Base-by-base conservation (phyloP, 2,888 invertebrate species). In the Sturmia bella region DNA sequence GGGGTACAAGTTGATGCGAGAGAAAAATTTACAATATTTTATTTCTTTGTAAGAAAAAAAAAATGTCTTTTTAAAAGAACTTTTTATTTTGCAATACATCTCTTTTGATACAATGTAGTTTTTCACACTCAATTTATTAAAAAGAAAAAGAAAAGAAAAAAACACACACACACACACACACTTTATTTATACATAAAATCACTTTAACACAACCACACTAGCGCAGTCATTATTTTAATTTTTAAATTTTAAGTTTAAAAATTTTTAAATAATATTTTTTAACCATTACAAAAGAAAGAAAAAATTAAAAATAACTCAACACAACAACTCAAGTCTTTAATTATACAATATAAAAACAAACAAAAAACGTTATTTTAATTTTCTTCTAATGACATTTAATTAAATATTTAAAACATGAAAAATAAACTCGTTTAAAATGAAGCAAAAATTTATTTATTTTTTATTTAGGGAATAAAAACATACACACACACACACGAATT, bases 191-290 rank as follows among this genome's bases (percentile, higher is more conserved):
- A 3, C 27, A 15, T 12, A 11, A 37, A 37, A 24, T 17, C 24
- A 41, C 0, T 24, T 7, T 32, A 32, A 32, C 32, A 32, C 43
- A 32, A 13, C 32, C 52, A 52, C 66, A 41, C n/a, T 19, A 37
- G 64, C 27, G 63, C 80, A 80, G 80, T 80, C 80, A 81, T 81
- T 76, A 81, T 76, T 81, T 68, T 52, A 32, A 63, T 76, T 75
- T 77, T 80, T 59, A 75, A 80, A 75, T 70, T 80, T 59, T 75
- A 80, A 70, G 69, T 80, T 80, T 75, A 74, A 80, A 80, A 69
- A 69, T 75, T 66, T 68, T 43, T 27, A 57, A 80, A 75, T 66
- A 74, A 66, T 63, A 69, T 59, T 54, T 45, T 70, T 70, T 63
- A 68, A 32, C 15, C 37, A 56, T 66, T 48, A 41, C n/a, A n/a